Evolutionary conservation across 1,140 invertebrate species (phyloP).

Genomic region (Diorhabda elongata): DNA sequence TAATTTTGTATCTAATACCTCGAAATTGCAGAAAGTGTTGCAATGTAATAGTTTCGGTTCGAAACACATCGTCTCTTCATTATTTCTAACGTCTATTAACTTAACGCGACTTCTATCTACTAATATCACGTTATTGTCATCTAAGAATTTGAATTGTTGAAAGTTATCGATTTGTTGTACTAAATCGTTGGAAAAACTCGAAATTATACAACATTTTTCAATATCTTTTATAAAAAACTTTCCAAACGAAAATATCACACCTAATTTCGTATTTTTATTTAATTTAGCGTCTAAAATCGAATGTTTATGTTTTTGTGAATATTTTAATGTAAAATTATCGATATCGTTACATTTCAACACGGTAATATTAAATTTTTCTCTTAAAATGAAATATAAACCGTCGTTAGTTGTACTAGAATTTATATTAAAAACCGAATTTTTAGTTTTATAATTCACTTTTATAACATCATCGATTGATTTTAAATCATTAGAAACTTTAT

Average conservation of each 20-base stretch:
- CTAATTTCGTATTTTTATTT: constrained; percentile 10
- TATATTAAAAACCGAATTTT: constrained; percentile 3
- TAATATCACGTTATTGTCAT: constrained; percentile 1
- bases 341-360: not conserved
- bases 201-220: not conserved
- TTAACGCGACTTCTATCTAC: constrained; percentile 8
- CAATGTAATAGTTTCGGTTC: constrained; percentile 12
- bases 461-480: not conserved
- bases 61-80: not conserved
- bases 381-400: constrained; percentile 6
- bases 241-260: not conserved
- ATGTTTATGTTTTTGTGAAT: not conserved
- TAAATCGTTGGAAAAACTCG: not conserved
- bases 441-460: not conserved
- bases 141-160: constrained; percentile 16
- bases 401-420: not conserved
- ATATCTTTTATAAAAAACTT: constrained; percentile 15
- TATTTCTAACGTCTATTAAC: not conserved
- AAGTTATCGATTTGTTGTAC: constrained; percentile 5
- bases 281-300: constrained; percentile 14
- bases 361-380: constrained; percentile 8
- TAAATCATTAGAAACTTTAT: not conserved
- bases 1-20: constrained; percentile 3
- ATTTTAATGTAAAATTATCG: not conserved
- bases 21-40: constrained; percentile 13